Percentiles rank a stretch among this genome's conserved stretches.
Evolutionary conservation across 2,113 vertebrate species (phyloP).

Genomic region (Dryoscopus gambensis): DNA sequence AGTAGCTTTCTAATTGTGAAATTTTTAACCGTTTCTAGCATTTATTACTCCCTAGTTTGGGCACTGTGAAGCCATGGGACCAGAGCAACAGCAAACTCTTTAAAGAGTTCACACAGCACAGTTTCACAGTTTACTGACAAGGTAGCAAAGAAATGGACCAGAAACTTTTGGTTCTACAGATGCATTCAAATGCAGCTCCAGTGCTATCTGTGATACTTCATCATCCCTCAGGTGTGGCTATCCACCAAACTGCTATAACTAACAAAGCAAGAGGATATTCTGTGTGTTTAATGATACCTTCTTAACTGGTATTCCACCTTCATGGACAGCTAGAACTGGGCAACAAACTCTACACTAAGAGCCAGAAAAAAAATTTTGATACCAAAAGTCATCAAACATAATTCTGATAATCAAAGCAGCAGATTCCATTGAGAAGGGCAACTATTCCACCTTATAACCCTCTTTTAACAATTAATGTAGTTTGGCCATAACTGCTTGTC

Average conservation of each 20-base stretch:
- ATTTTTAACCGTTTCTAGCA: background rate
- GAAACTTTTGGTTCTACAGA: background rate
- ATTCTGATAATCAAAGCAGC: background rate
- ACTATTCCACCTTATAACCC: background rate
- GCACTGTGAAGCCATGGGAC: background rate
- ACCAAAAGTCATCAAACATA: background rate
- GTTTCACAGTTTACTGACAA: background rate
- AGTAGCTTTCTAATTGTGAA: background rate
- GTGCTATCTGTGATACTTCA: background rate
- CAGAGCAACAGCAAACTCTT: background rate
- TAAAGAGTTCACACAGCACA: background rate
- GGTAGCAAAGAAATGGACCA: background rate
- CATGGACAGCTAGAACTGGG: background rate
- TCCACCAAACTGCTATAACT: background rate
- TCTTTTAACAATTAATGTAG: background rate
- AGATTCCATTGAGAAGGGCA: background rate
- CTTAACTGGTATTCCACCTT: background rate
- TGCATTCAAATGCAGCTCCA: background rate
- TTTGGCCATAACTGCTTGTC: background rate
- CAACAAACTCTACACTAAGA: background rate
- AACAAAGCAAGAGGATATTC: background rate
- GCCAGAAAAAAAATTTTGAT: background rate
- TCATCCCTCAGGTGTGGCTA: background rate
- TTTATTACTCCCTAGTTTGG: background rate
- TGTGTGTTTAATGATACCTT: background rate